Conservation (phyloP, 2,888 invertebrate genomes). For the Steromphala cineraria region DNA sequence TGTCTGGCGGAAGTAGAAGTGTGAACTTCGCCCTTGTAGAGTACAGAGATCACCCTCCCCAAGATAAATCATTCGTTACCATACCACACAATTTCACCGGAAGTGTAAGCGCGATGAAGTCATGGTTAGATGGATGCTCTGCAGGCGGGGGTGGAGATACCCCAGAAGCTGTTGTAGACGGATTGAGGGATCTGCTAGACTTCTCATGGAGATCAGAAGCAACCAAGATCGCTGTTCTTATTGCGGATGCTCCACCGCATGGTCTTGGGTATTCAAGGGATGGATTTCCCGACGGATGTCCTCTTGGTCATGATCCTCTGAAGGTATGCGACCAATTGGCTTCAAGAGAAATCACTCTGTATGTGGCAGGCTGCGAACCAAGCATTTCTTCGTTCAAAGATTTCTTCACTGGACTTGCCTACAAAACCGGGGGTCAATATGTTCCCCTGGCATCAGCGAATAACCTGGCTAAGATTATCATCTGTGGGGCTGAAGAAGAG, state of each 20-base stretch:
- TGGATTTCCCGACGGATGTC: constrained; percentile 67
- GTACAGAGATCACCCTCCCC: constrained; percentile 70
- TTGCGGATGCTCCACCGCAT: constrained; percentile 71
- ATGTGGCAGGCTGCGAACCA: constrained; percentile 69
- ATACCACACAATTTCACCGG: constrained; percentile 65
- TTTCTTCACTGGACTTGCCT: constrained; percentile 67
- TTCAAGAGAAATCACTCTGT: constrained; percentile 65
- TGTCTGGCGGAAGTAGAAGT: constrained; percentile 62
- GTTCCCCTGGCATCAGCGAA: constrained; percentile 65
- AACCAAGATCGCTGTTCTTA: constrained; percentile 68
- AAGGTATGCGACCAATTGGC: constrained; percentile 55
- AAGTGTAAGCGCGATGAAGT: constrained; percentile 62
- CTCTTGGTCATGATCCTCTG: constrained; percentile 67
- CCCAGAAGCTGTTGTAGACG: constrained; percentile 71
- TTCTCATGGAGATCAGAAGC: constrained; percentile 66
- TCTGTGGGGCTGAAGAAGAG: constrained; percentile 69
- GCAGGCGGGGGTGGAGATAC: constrained; percentile 68
- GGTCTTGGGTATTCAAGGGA: constrained; percentile 55
- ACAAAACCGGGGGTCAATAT: constrained; percentile 70
- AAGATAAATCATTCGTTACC: constrained; percentile 65
- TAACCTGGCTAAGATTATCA: constrained; percentile 62
- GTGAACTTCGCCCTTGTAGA: constrained; percentile 68
- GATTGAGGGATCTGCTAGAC: constrained; percentile 63
- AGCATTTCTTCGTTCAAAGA: constrained; percentile 62
- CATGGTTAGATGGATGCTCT: constrained; percentile 56